Conservation (phyloP, 2,113 vertebrate genomes). For the Antigone vipio region DNA sequence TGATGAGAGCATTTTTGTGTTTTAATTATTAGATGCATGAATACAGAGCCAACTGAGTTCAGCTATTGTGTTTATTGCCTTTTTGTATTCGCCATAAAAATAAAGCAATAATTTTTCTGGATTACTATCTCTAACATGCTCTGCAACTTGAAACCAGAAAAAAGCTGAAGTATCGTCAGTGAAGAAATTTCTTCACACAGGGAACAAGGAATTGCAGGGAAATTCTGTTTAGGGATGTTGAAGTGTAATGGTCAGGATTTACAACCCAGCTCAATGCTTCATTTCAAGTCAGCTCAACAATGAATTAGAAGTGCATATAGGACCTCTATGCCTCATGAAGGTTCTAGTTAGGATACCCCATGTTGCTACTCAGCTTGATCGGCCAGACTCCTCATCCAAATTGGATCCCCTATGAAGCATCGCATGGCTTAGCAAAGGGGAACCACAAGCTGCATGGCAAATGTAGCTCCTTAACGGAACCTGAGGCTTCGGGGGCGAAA, state of each 20-base stretch:
- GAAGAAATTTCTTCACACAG: neutral
- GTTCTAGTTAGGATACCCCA: neutral
- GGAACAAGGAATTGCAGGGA: neutral
- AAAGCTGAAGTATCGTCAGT: neutral
- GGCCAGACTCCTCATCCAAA: neutral
- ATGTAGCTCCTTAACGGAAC: neutral
- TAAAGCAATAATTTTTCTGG: neutral
- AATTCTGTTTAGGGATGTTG: neutral
- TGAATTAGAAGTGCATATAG: neutral
- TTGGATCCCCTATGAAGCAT: neutral
- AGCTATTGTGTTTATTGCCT: slow-evolving; percentile 1
- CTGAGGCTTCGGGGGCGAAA: neutral
- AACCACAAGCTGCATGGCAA: neutral
- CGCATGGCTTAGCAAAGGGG: neutral
- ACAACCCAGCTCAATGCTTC: neutral
- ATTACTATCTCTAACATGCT: neutral
- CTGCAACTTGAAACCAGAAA: neutral
- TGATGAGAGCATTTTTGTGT: neutral
- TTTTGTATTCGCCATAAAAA: neutral
- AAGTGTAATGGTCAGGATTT: neutral
- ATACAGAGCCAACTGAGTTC: neutral
- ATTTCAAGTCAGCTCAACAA: neutral
- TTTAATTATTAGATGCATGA: neutral
- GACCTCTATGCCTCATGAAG: neutral
- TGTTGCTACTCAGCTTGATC: neutral